A percentile compares a stretch with the other conserved stretches of the same genome.
These are phyloP conservation scores for Eudyptes chrysolophus DNA, from an alignment of 2,113 vertebrate genomes.

Conservation along the genomic window DNA sequence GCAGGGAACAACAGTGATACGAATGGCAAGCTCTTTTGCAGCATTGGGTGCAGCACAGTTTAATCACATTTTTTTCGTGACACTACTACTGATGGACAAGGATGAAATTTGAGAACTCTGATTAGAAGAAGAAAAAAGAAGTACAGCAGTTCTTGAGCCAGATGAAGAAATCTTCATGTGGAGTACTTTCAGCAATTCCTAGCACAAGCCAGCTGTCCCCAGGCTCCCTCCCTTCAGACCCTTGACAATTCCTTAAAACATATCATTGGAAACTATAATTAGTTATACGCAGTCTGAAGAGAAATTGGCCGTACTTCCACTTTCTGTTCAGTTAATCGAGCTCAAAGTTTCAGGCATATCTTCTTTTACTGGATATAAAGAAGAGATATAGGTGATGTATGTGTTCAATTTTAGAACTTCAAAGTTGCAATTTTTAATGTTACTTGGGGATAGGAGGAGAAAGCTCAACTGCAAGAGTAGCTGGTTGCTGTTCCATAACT, in stretches of 20 bases:
- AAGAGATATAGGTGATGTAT: neutral
- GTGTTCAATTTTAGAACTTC: neutral
- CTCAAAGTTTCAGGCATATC: neutral
- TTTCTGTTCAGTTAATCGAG: neutral
- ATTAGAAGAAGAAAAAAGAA: neutral
- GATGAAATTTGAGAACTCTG: neutral
- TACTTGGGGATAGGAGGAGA: neutral
- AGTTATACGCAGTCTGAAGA: neutral
- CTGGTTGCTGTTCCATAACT: neutral
- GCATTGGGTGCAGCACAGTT: neutral
- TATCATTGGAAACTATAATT: fast-evolving
- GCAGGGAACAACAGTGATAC: fast-evolving
- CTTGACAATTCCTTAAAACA: neutral
- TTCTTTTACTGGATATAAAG: neutral
- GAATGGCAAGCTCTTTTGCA: fast-evolving
- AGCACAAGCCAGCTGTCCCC: neutral
- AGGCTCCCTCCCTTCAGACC: neutral
- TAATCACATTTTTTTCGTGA: neutral
- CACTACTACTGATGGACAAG: neutral
- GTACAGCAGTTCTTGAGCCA: neutral
- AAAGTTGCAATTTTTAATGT: neutral
- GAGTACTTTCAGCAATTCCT: neutral
- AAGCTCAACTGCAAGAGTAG: neutral
- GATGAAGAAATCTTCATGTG: neutral
- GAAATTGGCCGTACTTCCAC: neutral